These are phyloP conservation scores for Dasypogon diadema DNA, from an alignment of 2,888 invertebrate genomes.

Conservation along the genomic window DNA sequence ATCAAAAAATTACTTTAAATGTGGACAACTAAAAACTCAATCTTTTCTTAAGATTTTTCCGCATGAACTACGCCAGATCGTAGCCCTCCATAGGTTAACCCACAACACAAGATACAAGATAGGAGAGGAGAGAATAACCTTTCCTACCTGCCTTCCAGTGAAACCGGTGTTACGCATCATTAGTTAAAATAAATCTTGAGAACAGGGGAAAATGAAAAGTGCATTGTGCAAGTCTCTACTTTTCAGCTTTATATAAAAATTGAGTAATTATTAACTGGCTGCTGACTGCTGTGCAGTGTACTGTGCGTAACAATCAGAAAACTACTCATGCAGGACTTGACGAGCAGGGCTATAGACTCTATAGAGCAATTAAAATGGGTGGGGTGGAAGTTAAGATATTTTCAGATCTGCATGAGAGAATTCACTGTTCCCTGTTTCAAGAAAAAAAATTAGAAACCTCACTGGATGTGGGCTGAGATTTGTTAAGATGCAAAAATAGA, in stretches of 20 bases:
- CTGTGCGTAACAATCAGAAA: not conserved
- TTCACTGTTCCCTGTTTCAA: too few species aligned
- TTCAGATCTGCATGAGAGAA: too few species aligned
- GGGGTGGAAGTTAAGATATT: too few species aligned
- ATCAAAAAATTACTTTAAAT: too few species aligned
- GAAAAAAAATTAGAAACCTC: too few species aligned
- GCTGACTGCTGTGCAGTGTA: too few species aligned
- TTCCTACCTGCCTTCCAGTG: not conserved
- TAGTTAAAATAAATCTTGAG: not conserved
- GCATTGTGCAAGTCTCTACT: not conserved
- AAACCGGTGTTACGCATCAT: not conserved
- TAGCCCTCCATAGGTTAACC: not conserved
- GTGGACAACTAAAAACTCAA: too few species aligned
- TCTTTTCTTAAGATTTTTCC: not conserved
- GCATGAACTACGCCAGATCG: not conserved
- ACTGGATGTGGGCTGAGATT: too few species aligned
- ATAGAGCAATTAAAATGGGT: not conserved
- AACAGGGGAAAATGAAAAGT: not conserved
- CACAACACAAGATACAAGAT: too few species aligned
- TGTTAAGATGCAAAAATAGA: too few species aligned
- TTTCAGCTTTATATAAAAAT: not conserved
- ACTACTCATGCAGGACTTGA: not conserved
- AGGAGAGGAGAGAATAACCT: too few species aligned
- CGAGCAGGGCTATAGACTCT: too few species aligned
- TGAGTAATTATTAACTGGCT: not conserved